These are phyloP conservation scores for Neomonachus schauinslandi DNA, from an alignment of 2,113 vertebrate species.

Conservation along the genomic window DNA sequence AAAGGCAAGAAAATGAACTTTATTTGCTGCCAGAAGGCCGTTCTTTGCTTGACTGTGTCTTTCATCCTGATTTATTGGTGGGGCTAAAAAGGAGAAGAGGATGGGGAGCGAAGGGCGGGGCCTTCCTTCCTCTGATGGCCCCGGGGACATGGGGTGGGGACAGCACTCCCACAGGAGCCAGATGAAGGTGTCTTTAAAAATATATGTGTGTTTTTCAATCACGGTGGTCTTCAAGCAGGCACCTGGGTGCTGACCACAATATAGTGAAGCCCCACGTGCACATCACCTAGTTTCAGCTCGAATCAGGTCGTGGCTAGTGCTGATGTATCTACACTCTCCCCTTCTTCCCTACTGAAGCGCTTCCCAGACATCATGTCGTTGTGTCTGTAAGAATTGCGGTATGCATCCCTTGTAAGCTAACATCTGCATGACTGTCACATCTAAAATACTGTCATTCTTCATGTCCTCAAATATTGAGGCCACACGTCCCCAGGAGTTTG, in stretches of 20 bases:
- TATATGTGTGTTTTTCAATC: neutral
- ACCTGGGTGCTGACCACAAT: no score
- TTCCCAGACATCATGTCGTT: neutral
- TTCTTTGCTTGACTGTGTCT: conserved; percentile 16
- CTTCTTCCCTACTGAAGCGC: neutral
- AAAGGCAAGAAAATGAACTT: neutral
- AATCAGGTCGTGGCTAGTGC: rapidly evolving
- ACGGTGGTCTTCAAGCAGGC: neutral
- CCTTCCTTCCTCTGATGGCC: neutral
- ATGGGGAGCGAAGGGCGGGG: neutral
- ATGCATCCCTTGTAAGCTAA: neutral
- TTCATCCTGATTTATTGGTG: neutral
- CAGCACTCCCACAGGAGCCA: neutral
- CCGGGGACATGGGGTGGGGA: rapidly evolving
- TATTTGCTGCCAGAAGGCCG: neutral
- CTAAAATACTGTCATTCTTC: neutral
- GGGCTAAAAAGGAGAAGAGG: conserved; percentile 33
- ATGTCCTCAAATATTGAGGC: neutral
- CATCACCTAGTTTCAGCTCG: neutral
- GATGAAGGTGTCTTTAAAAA: neutral
- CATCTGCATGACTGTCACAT: neutral
- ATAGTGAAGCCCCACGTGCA: rapidly evolving
- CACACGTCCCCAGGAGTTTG: neutral
- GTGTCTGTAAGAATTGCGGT: neutral
- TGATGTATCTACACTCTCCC: rapidly evolving